Percentiles rank a stretch among this genome's conserved stretches.
These are phyloP conservation scores for Bos taurus DNA, from an alignment of 2,113 vertebrate species.

Conservation along the genomic window ARS-UCD2.0 NC_037329.1:14280501-14281000, in stretches of 20 bases:
- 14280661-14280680: neutral
- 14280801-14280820: neutral
- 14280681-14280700: no score
- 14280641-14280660: neutral
- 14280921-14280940: neutral
- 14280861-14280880: neutral
- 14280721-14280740: no score
- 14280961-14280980: neutral
- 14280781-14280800: neutral
- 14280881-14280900: neutral
- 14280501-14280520: neutral
- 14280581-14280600: neutral
- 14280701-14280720: no score
- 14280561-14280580: neutral
- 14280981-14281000: neutral
- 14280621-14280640: neutral
- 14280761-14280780: neutral
- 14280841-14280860: neutral
- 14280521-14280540: neutral
- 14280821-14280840: neutral
- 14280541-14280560: neutral
- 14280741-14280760: accelerated
- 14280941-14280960: neutral
- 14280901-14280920: neutral
- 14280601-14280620: neutral